A percentile compares a stretch with the other conserved stretches of the same genome.
phyloP scores from a whole-genome alignment of 2,797 vertebrate species.

The Crenuchus spilurus region DNA sequence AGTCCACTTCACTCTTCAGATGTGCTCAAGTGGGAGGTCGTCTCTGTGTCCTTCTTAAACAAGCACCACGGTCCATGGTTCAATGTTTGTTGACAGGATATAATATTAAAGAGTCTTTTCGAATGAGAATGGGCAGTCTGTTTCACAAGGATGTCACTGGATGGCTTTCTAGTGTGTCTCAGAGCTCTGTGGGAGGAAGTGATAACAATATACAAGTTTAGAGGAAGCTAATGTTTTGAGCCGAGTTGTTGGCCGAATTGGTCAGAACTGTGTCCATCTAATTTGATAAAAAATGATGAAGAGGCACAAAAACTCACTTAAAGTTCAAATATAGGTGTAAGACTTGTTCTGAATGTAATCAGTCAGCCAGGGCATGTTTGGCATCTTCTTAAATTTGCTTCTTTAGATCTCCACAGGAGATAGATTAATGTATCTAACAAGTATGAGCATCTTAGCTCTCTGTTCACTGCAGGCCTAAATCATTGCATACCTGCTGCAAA shows the following conservation, averaged over 20 bases:
- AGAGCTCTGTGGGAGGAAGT: constrained; percentile 76
- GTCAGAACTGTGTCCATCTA: too few relatives aligned
- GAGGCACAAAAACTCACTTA: too few relatives aligned
- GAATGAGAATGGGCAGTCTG: constrained; percentile 57
- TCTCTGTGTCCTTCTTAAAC: constrained; percentile 43
- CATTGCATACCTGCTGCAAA: too few relatives aligned
- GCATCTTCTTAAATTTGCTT: too few relatives aligned
- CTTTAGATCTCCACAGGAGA: too few relatives aligned
- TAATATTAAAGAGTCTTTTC: constrained; percentile 49
- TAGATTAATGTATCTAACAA: too few relatives aligned
- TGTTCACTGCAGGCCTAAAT: too few relatives aligned
- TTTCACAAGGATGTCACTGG: constrained; percentile 77
- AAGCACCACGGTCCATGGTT: constrained; percentile 54
- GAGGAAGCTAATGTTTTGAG: neutral
- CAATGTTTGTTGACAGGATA: constrained; percentile 38
- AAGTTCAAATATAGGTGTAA: too few relatives aligned
- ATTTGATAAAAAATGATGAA: too few relatives aligned
- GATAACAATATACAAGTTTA: constrained; percentile 14
- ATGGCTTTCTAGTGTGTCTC: constrained; percentile 86
- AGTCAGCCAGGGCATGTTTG: too few relatives aligned
- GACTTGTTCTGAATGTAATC: too few relatives aligned
- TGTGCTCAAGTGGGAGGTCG: constrained; percentile 41
- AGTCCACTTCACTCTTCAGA: constrained; percentile 17
- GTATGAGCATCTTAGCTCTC: too few relatives aligned
- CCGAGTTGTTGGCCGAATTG: neutral